Percentiles rank a stretch among this genome's conserved stretches.
Conservation (phyloP, 2,797 vertebrate species). For the Takifugu rubripes region DNA sequence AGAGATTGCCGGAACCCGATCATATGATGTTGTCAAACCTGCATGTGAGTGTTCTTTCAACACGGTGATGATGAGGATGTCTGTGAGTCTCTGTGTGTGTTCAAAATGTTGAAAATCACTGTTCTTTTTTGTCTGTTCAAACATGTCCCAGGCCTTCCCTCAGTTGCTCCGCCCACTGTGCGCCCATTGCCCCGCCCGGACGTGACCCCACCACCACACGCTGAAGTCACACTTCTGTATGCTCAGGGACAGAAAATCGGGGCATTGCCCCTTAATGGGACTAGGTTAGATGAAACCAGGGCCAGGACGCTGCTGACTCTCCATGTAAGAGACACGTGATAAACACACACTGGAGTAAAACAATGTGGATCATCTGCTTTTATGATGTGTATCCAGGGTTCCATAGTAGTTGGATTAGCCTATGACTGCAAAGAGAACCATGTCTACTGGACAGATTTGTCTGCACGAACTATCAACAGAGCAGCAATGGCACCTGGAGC, state of each 20-base stretch:
- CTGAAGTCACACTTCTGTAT: conserved; percentile 86
- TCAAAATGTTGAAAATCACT: neutral
- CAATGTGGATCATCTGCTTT: neutral
- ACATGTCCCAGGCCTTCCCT: conserved; percentile 81
- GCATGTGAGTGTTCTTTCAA: conserved; percentile 79
- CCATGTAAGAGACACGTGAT: conserved; percentile 75
- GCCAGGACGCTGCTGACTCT: conserved; percentile 86
- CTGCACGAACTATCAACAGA: conserved; percentile 86
- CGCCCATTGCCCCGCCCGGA: conserved; percentile 82
- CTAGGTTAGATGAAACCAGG: conserved; percentile 75
- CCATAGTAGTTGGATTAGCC: conserved; percentile 92
- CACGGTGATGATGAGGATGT: too few species aligned
- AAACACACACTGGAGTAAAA: neutral
- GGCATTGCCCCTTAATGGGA: conserved; percentile 87
- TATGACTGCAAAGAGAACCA: conserved; percentile 88
- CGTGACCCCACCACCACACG: conserved; percentile 73
- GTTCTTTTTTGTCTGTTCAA: neutral
- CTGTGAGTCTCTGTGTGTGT: neutral
- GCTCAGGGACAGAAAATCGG: conserved; percentile 96
- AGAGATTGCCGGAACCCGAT: conserved; percentile 87
- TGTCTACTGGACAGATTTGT: conserved; percentile 94
- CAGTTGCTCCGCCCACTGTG: conserved; percentile 77
- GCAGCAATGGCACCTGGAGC: conserved; percentile 80
- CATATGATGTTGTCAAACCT: conserved; percentile 80
- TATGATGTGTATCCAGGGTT: conserved; percentile 77